Conservation (phyloP, 2,113 vertebrate genomes). For the Lepidothrix coronata region DNA sequence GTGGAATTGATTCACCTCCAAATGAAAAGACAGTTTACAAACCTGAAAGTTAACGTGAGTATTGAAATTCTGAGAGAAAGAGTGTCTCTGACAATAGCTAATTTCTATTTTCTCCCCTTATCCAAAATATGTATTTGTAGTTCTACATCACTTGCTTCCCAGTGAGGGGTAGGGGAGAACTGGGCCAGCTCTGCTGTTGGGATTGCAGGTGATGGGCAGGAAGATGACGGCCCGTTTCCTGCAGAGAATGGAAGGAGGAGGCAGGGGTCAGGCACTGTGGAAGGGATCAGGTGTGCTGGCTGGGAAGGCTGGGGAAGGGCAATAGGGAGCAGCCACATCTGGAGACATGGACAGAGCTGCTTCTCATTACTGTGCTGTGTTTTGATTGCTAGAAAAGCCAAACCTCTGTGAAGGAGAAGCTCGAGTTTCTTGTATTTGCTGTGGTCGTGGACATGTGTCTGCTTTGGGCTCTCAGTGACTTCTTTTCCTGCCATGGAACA, state of each 20-base stretch:
- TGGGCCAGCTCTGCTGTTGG: neutral
- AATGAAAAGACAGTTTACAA: neutral
- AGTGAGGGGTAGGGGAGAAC: neutral
- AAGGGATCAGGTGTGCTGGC: neutral
- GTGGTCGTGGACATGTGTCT: neutral
- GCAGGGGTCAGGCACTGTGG: neutral
- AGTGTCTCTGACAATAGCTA: neutral
- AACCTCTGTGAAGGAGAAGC: neutral
- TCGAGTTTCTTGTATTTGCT: neutral
- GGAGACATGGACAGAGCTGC: neutral
- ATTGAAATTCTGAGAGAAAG: neutral
- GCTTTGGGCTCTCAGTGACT: neutral
- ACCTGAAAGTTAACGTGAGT: rapidly evolving
- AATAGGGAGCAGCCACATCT: neutral
- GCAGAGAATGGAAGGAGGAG: neutral
- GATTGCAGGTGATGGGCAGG: neutral
- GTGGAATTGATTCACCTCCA: neutral
- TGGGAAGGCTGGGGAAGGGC: neutral
- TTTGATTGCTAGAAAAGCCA: neutral
- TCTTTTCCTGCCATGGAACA: neutral
- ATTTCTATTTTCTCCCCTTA: neutral
- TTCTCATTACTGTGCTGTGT: neutral
- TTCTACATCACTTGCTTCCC: rapidly evolving
- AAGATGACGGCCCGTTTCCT: neutral
- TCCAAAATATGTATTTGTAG: neutral